Conservation (phyloP, 2,888 invertebrate genomes). For the Hololepta plana region DNA sequence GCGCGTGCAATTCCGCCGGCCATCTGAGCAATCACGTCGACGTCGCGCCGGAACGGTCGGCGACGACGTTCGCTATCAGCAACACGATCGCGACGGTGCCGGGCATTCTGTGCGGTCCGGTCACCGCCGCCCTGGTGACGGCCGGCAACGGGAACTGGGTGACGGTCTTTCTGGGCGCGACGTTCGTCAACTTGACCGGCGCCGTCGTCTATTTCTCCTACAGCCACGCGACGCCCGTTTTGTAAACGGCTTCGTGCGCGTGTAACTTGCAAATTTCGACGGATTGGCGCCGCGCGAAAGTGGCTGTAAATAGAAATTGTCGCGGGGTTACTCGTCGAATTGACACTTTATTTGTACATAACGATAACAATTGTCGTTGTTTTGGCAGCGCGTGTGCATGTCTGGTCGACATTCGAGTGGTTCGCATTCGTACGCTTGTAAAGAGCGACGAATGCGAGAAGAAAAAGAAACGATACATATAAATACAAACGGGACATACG, state of each 20-base stretch:
- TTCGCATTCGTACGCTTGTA: too few relatives aligned
- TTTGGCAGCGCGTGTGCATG: too few relatives aligned
- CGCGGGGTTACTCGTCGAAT: too few relatives aligned
- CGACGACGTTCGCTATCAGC: conserved; percentile 55
- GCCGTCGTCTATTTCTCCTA: conserved; percentile 55
- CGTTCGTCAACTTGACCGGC: conserved; percentile 50
- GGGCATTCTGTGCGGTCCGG: conserved; percentile 56
- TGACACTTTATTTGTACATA: too few relatives aligned
- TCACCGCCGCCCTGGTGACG: conserved; percentile 54
- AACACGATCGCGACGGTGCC: conserved; percentile 61
- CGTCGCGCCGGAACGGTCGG: conserved; percentile 59
- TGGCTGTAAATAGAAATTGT: too few relatives aligned
- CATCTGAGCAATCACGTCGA: conserved; percentile 63
- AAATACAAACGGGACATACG: too few relatives aligned
- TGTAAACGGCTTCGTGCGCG: conserved; percentile 22
- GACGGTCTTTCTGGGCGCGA: conserved; percentile 54
- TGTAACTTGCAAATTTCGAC: neutral
- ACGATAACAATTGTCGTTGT: too few relatives aligned
- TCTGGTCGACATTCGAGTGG: too few relatives aligned
- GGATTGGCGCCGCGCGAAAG: neutral
- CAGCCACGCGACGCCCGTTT: conserved; percentile 47
- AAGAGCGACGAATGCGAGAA: too few relatives aligned
- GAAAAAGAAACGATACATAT: too few relatives aligned
- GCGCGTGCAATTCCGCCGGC: conserved; percentile 58
- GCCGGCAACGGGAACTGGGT: conserved; percentile 54